phyloP scores from a whole-genome alignment of 2,797 vertebrate genomes.

The Picus viridis region DNA sequence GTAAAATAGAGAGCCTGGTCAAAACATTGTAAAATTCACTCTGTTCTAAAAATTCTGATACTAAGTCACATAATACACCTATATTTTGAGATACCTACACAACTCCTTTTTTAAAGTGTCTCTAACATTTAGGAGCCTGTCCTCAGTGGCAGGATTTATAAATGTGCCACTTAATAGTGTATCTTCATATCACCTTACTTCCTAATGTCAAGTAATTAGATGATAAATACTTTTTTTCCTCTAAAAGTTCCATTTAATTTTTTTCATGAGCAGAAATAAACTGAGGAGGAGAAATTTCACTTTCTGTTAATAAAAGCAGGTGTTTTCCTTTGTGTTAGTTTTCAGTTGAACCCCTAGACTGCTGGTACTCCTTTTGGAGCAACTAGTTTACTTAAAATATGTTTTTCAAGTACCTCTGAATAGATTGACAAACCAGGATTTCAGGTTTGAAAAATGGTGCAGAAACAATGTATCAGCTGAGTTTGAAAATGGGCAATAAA shows the following conservation, averaged over 20 bases:
- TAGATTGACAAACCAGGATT: background rate
- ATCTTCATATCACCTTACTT: background rate
- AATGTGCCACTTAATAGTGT: background rate
- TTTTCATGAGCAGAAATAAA: background rate
- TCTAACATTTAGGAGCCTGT: background rate
- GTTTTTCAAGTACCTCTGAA: background rate
- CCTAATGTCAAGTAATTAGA: background rate
- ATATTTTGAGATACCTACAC: background rate
- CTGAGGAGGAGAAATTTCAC: background rate
- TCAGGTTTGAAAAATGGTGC: background rate
- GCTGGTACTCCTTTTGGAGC: background rate
- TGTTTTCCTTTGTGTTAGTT: slow-evolving; percentile 20
- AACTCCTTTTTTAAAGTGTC: background rate
- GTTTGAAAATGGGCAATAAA: background rate
- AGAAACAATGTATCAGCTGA: background rate
- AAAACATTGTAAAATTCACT: background rate
- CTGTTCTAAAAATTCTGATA: background rate
- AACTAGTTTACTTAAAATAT: background rate
- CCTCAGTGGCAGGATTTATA: background rate
- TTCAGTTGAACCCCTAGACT: background rate
- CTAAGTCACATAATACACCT: background rate
- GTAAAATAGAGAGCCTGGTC: background rate
- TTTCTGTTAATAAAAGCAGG: background rate
- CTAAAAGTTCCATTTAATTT: background rate
- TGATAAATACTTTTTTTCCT: background rate